A percentile compares a stretch with the other conserved stretches of the same genome.
These are phyloP conservation scores for Cacoxenus indagator DNA, from an alignment of 2,888 invertebrate species.

Conservation along the genomic window DNA sequence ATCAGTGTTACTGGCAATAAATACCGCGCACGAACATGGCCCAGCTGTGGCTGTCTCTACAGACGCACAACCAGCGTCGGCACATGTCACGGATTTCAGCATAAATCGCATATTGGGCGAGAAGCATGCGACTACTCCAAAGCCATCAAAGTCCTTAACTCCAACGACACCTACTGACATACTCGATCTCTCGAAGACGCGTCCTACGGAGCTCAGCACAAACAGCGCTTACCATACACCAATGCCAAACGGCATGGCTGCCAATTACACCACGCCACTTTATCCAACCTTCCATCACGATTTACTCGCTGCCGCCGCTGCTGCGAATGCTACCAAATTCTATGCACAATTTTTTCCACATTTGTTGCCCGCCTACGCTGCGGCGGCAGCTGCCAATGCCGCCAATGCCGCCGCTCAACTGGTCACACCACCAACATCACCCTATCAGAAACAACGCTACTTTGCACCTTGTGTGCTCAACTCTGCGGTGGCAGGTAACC, in stretches of 20 bases:
- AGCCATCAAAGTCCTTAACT: constrained; percentile 26
- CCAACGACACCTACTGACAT: constrained; percentile 41
- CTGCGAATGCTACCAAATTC: constrained; percentile 65
- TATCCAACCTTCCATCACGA: not conserved
- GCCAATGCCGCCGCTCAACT: too few relatives aligned
- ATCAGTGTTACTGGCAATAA: too few relatives aligned
- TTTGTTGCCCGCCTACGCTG: constrained; percentile 58
- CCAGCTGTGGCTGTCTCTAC: not conserved
- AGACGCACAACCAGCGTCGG: constrained; percentile 24
- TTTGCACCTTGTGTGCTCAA: constrained; percentile 57
- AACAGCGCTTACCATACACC: not conserved
- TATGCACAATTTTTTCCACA: constrained; percentile 67
- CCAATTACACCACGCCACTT: not conserved
- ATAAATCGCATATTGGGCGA: constrained; percentile 62
- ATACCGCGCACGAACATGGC: not conserved
- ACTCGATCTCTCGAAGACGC: constrained; percentile 65
- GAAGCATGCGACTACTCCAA: not conserved
- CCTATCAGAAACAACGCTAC: constrained; percentile 58
- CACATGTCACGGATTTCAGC: constrained; percentile 68
- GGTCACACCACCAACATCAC: constrained; percentile 45
- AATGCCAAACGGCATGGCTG: not conserved
- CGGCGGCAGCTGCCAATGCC: constrained; percentile 54
- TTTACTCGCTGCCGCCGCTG: constrained; percentile 40
- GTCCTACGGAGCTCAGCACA: constrained; percentile 29
- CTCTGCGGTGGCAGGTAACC: not conserved